phyloP scores from a whole-genome alignment of 2,888 invertebrate species.

The Eristalis arbustorum region DNA sequence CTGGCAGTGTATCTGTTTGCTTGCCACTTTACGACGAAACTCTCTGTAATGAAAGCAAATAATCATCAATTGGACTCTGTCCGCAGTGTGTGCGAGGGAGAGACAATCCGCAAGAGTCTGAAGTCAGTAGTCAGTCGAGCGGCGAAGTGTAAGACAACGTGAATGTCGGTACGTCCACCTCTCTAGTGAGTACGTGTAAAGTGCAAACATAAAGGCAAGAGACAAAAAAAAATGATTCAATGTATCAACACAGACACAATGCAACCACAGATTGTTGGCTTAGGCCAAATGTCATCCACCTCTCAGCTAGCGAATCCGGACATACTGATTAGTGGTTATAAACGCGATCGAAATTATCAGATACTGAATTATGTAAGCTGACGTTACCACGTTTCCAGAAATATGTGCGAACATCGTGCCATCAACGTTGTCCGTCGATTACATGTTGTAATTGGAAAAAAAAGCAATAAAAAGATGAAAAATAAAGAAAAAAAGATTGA shows the following conservation, averaged over 20 bases:
- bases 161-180: constrained; percentile 6
- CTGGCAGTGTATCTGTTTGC: neutral
- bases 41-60: constrained; percentile 57
- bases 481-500: constrained; percentile 8
- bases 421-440: neutral
- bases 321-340: constrained; percentile 36
- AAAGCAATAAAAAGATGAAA: neutral
- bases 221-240: neutral
- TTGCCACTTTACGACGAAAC: constrained; percentile 27
- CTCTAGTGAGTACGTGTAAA: constrained; percentile 25
- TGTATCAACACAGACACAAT: neutral
- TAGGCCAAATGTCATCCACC: constrained; percentile 66
- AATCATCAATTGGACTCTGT: constrained; percentile 8
- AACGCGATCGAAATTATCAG: constrained; percentile 45
- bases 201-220: neutral
- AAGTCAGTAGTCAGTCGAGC: too few species aligned
- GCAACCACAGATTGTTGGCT: constrained; percentile 28
- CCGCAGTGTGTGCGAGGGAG: neutral
- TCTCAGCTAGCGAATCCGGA: constrained; percentile 45
- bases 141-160: neutral
- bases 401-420: constrained; percentile 21
- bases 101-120: neutral
- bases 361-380: constrained; percentile 41
- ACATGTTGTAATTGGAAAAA: neutral
- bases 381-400: neutral